Base-by-base conservation (phyloP, 2,113 vertebrate species). In the Nanorana parkeri region DNA sequence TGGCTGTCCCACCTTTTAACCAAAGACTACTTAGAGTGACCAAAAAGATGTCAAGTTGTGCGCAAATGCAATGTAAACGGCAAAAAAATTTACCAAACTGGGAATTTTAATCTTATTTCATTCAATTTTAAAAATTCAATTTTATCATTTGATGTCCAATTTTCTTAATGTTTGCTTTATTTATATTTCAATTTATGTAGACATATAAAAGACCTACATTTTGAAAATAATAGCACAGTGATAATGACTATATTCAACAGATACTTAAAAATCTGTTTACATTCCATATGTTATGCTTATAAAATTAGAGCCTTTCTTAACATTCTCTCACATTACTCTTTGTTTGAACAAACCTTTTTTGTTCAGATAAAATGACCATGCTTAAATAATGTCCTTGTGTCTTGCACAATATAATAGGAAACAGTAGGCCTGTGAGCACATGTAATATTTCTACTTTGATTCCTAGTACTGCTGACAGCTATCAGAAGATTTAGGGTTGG, bases 401-500 rank as follows among this genome's bases (percentile, higher is more conserved):
- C 85, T 86, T 89, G 86, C 81, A 47, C 41, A 47, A 47, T 88
- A 84, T 89, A 92, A 36, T 89, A 89, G 85, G 87, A 69, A 80
- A 23, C 55, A 91, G 88, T 87, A 79, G 54, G 73, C 64, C 84
- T 86, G 41, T 90, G 79, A 84, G 84, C 88, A 58, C 90, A 87
- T 90, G 86, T 88, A 90, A 75, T 88, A 84, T 87, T 92, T 90
- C 89, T 91, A 89, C 87, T 88, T 90, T 93, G 89, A 92, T 91
- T 94, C 91, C 88, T 90, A 89, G 92, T 88, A 73, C 83, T 90
- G 88, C 89, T 93, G 91, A 92, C 91, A 92, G 90, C 85, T 92
- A 90, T 86, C 91, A 90, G 92, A 93, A 93, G 90, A 93, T 92
- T 93, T 93, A 94, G 88, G 91, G 90, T 91, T 88, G 89, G 86